Conservation (phyloP, 2,888 invertebrate genomes). For the Chymomyza amoena region DNA sequence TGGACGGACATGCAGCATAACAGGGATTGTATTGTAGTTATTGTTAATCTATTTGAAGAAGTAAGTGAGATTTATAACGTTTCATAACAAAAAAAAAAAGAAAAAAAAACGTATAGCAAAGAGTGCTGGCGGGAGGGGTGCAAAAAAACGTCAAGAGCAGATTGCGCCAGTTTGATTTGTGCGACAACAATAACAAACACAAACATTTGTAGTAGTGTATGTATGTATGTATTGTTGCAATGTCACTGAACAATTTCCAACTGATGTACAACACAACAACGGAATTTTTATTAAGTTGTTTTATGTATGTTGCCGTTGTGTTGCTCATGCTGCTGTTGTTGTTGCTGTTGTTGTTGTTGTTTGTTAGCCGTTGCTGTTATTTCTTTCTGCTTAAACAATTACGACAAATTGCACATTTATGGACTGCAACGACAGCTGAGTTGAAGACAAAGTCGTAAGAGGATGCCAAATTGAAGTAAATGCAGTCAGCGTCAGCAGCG, state of each 20-base stretch:
- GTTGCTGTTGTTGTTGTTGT: not conserved
- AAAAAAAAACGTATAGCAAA: not conserved
- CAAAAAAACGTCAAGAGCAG: not conserved
- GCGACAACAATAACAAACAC: not conserved
- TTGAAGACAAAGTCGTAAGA: not conserved
- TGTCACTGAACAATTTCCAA: conserved; percentile 12
- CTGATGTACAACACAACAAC: conserved; percentile 44
- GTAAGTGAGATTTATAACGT: not conserved
- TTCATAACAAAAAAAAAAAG: not conserved
- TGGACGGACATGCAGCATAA: conserved; percentile 33
- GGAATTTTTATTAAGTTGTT: conserved; percentile 54
- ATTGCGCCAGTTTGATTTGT: not conserved
- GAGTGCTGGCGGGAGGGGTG: too few relatives aligned
- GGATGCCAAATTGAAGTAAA: not conserved
- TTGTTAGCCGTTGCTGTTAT: not conserved
- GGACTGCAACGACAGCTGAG: conserved; percentile 18
- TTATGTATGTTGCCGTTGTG: not conserved
- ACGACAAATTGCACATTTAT: conserved; percentile 52
- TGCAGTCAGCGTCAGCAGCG: not conserved
- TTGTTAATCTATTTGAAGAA: conserved; percentile 65
- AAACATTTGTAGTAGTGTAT: not conserved
- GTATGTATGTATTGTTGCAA: not conserved
- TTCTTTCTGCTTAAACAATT: conserved; percentile 47
- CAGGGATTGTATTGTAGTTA: conserved; percentile 42
- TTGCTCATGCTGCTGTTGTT: not conserved